Conservation (phyloP, 2,888 invertebrate genomes). For the Papilio gigon region DNA sequence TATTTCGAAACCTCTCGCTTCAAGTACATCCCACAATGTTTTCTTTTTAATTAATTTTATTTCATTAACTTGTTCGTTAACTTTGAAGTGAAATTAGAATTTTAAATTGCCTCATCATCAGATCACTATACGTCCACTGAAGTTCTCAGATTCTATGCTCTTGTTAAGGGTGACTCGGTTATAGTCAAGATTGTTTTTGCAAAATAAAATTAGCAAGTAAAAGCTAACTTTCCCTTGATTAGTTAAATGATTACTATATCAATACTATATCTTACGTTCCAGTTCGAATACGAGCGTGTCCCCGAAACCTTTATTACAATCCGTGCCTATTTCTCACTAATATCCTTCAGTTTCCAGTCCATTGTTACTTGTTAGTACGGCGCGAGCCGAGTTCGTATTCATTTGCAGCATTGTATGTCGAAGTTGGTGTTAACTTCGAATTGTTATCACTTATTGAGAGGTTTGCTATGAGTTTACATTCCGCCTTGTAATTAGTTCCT, state of each 20-base stretch:
- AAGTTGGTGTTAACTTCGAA: constrained; percentile 47
- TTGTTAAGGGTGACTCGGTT: too few relatives aligned
- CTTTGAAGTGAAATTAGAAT: too few relatives aligned
- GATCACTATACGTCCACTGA: too few relatives aligned
- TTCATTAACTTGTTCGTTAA: too few relatives aligned
- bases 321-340: constrained; percentile 55
- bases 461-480: constrained; percentile 24
- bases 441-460: constrained; percentile 37
- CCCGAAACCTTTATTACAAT: constrained; percentile 55
- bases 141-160: too few relatives aligned
- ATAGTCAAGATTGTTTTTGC: too few relatives aligned
- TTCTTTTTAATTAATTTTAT: background rate
- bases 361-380: constrained; percentile 55
- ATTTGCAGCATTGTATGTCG: constrained; percentile 52
- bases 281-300: constrained; percentile 48
- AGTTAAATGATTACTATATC: background rate
- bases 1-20: background rate
- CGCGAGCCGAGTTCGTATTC: constrained; percentile 46
- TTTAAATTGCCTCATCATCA: too few relatives aligned
- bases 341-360: constrained; percentile 60
- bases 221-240: too few relatives aligned
- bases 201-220: too few relatives aligned
- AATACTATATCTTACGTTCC: background rate
- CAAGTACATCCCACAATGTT: background rate
- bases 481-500: constrained; percentile 8